Percentiles rank a stretch among this genome's conserved stretches.
These are phyloP conservation scores for Sesia apiformis DNA, from an alignment of 2,888 invertebrate genomes.

Conservation along the genomic window DNA sequence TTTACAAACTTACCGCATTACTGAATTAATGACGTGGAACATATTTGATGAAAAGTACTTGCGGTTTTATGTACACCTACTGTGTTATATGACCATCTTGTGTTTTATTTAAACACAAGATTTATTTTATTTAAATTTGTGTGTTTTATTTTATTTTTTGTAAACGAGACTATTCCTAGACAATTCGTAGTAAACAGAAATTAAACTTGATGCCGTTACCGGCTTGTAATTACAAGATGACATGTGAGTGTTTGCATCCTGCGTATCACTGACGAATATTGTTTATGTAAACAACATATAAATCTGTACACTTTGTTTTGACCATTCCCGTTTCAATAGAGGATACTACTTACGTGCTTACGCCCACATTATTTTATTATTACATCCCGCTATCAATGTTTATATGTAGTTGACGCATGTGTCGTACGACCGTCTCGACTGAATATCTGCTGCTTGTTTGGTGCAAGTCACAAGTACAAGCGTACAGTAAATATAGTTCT, in stretches of 20 bases:
- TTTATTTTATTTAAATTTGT: too few species aligned
- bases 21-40: too few species aligned
- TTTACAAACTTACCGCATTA: too few species aligned
- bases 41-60: too few species aligned
- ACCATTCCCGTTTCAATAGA: neutral
- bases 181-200: neutral
- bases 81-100: too few species aligned
- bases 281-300: neutral
- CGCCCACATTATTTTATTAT: constrained; percentile 1
- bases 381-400: constrained; percentile 2
- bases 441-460: neutral
- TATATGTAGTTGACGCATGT: constrained; percentile 2
- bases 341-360: neutral
- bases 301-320: neutral
- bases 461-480: neutral
- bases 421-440: neutral
- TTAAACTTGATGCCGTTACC: neutral
- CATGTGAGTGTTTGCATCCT: neutral
- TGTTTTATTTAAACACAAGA: too few species aligned
- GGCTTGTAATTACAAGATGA: neutral
- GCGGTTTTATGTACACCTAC: too few species aligned
- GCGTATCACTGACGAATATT: neutral
- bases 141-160: too few species aligned
- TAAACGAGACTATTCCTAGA: too few species aligned
- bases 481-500: neutral